A percentile compares a stretch with the other conserved stretches of the same genome.
phyloP scores from a whole-genome alignment of 2,797 vertebrate genomes.

The Liparis tanakae region DNA sequence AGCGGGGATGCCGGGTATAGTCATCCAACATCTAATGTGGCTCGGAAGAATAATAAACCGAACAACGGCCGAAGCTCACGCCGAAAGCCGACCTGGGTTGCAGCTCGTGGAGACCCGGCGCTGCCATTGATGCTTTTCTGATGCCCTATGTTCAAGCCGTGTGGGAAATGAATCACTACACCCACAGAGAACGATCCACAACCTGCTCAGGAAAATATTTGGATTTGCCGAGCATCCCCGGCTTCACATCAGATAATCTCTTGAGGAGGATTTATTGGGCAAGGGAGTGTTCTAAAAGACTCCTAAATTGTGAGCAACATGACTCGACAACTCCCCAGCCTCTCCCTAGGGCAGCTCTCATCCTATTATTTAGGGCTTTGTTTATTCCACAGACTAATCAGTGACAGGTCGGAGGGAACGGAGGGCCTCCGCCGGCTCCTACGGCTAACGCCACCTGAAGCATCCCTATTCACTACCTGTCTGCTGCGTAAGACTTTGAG shows the following conservation, averaged over 20 bases:
- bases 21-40: slow-evolving; percentile 64
- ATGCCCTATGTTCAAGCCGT: slow-evolving; percentile 68
- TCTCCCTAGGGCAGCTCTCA: slow-evolving; percentile 72
- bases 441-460: slow-evolving; percentile 71
- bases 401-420: slow-evolving; percentile 73
- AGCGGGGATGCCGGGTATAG: slow-evolving; percentile 63
- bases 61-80: slow-evolving; percentile 69
- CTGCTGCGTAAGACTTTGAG: slow-evolving; percentile 45
- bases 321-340: slow-evolving; percentile 81
- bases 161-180: slow-evolving; percentile 76
- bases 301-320: slow-evolving; percentile 83
- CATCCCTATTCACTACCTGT: slow-evolving; percentile 70
- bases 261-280: slow-evolving; percentile 82
- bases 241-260: slow-evolving; percentile 83
- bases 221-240: slow-evolving; percentile 81
- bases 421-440: slow-evolving; percentile 60
- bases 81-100: slow-evolving; percentile 55
- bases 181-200: slow-evolving; percentile 79
- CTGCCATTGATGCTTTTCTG: slow-evolving; percentile 69
- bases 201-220: slow-evolving; percentile 84
- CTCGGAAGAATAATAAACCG: slow-evolving; percentile 74
- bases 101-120: slow-evolving; percentile 63
- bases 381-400: slow-evolving; percentile 83
- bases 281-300: slow-evolving; percentile 80
- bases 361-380: slow-evolving; percentile 82